Evolutionary conservation across 2,888 invertebrate species (phyloP).

Genomic region (Rutpela maculata): DNA sequence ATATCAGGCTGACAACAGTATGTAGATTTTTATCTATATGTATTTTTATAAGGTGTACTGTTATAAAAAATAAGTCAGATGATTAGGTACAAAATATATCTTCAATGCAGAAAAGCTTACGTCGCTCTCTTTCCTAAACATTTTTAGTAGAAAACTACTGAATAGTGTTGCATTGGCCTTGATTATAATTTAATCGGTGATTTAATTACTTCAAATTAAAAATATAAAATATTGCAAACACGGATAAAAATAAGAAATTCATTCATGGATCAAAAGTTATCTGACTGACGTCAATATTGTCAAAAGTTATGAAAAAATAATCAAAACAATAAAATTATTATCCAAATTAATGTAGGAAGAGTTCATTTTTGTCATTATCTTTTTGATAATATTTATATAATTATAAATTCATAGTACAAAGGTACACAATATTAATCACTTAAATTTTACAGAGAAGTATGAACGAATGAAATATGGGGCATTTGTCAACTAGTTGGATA

Average conservation of each 20-base stretch:
- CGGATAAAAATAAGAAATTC: slow-evolving; percentile 18
- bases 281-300: slow-evolving; percentile 29
- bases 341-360: slow-evolving; percentile 5
- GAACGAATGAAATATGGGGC: neutral
- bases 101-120: too few species aligned
- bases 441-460: neutral
- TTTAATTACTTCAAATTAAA: neutral
- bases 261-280: slow-evolving; percentile 30
- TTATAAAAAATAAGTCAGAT: too few species aligned
- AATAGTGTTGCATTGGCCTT: neutral
- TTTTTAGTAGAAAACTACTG: neutral
- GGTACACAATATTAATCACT: slow-evolving; percentile 1
- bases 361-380: neutral
- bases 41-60: too few species aligned
- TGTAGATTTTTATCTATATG: too few species aligned
- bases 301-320: slow-evolving; percentile 17
- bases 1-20: too few species aligned
- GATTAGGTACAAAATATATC: too few species aligned
- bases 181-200: neutral
- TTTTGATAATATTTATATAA: neutral
- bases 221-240: slow-evolving; percentile 8
- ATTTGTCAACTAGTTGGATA: neutral
- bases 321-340: slow-evolving; percentile 20
- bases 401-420: neutral
- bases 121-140: too few species aligned